These are phyloP conservation scores for Axis porcinus DNA, from an alignment of 2,113 vertebrate species.

Conservation along the genomic window DNA sequence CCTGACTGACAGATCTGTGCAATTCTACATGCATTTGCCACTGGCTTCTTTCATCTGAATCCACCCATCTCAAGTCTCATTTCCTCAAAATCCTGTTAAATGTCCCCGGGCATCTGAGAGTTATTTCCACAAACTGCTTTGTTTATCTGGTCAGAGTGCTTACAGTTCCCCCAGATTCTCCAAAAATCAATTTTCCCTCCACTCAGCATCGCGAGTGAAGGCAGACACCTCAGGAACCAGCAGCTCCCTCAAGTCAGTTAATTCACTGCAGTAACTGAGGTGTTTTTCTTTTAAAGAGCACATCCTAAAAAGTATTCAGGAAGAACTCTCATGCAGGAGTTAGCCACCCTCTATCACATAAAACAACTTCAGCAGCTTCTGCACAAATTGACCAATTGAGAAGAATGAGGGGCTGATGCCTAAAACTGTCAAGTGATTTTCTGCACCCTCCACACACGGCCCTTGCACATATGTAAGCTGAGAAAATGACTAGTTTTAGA, in stretches of 20 bases:
- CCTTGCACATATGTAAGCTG: not conserved
- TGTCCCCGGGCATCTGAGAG: not conserved
- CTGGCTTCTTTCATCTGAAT: not conserved
- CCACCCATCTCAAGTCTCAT: not conserved
- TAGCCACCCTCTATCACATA: not conserved
- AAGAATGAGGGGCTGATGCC: constrained; percentile 2
- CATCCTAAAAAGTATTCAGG: not conserved
- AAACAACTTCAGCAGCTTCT: constrained; percentile 22
- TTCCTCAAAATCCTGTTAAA: not conserved
- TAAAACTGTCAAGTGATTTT: not conserved
- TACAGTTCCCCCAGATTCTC: not conserved
- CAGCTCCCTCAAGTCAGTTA: not conserved
- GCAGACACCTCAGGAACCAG: not conserved
- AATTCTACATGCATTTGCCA: not conserved
- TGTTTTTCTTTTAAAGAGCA: constrained; percentile 2
- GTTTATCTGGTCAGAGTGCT: not conserved
- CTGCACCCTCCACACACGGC: not conserved
- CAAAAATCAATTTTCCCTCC: not conserved
- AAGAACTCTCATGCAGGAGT: not conserved
- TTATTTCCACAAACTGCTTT: not conserved
- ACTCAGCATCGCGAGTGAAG: not conserved
- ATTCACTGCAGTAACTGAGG: not conserved
- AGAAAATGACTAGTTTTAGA: constrained; percentile 21
- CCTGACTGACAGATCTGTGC: not conserved
- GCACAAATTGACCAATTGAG: not conserved